Conservation (phyloP, 1,140 invertebrate species). For the Oscheius sp. region DNA sequence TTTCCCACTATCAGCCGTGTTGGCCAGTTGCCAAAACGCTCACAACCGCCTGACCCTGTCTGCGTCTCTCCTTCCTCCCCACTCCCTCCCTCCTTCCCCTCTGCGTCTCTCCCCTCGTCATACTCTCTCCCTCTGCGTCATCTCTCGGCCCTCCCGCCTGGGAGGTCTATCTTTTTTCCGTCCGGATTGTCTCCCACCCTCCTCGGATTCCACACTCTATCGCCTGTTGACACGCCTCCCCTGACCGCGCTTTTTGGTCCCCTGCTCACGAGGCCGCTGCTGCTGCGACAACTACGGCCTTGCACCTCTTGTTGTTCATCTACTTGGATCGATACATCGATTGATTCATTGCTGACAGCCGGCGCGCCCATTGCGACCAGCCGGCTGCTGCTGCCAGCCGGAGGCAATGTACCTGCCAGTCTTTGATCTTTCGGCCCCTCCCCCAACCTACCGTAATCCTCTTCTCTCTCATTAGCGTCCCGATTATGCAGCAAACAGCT, state of each 20-base stretch:
- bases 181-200: not conserved
- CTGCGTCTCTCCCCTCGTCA: not conserved
- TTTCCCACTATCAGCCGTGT: conserved; percentile 3
- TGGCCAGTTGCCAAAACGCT: not conserved
- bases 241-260: conserved; percentile 10
- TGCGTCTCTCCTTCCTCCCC: not conserved
- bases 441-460: not conserved
- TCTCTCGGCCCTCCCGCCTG: not conserved
- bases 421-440: not conserved
- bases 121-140: not conserved
- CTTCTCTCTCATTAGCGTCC: not conserved
- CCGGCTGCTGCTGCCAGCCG: not conserved
- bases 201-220: not conserved
- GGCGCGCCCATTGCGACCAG: too few species aligned
- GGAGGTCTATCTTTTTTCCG: not conserved
- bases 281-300: not conserved
- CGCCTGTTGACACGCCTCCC: conserved; percentile 7
- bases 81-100: not conserved
- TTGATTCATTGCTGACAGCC: not conserved
- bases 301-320: conserved; percentile 1
- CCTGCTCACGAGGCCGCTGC: not conserved
- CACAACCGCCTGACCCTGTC: conserved; percentile 1
- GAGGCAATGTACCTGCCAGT: not conserved
- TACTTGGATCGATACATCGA: conserved; percentile 2
- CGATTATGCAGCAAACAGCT: too few species aligned